Evolutionary conservation across 2,797 vertebrate genomes (phyloP), one percentile per base, ranked within the genome.

Genomic region (Coccyzus lansbergi): DNA sequence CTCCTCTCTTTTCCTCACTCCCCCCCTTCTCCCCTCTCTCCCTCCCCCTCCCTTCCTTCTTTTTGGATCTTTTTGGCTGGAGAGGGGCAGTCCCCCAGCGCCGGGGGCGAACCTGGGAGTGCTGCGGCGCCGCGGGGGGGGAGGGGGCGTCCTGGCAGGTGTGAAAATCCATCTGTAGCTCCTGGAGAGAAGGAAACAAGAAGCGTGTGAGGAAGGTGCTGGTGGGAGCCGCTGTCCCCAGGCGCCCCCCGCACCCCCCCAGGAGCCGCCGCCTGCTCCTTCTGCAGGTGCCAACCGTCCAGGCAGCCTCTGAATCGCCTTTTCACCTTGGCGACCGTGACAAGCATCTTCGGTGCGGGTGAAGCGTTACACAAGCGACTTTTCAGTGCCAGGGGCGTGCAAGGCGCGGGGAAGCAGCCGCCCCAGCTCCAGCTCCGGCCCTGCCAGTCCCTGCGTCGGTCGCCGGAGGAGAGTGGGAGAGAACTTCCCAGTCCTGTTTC

Each of bases 131-230:
- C 36, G 12, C 72, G 4, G n/a, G 12, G 46, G 51, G n/a, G 21
- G 31, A 18, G 12, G 72, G 60, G 12, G 51, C 72, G 10, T 92
- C 95, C 51, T 94, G 80, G 55, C 93, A 95, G 51, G 86, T 88
- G 77, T 94, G 93, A 90, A 94, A 95, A 68, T 94, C 86, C 31
- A 77, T 56, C 29, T 2, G n/a, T 64, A 87, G 49, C 52, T 93
- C 95, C 95, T 95, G 72, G 52, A 80, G n/a, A 42, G 33, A 86
- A 87, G 48, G 33, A 86, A 87, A 93, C 15, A 92, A 84, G n/a
- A n/a, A n/a, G n/a, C n/a, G n/a, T n/a, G n/a, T n/a, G 55, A 19
- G n/a, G 42, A 56, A 28, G 38, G 42, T 36, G 52, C 62, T 40
- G 10, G 12, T 91, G 92, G 95, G 88, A 68, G 21, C 17, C 15